Percentiles rank a stretch among this genome's conserved stretches.
These are phyloP conservation scores for Oncorhynchus tshawytscha DNA, from an alignment of 2,113 vertebrate genomes.

Conservation along the genomic window DNA sequence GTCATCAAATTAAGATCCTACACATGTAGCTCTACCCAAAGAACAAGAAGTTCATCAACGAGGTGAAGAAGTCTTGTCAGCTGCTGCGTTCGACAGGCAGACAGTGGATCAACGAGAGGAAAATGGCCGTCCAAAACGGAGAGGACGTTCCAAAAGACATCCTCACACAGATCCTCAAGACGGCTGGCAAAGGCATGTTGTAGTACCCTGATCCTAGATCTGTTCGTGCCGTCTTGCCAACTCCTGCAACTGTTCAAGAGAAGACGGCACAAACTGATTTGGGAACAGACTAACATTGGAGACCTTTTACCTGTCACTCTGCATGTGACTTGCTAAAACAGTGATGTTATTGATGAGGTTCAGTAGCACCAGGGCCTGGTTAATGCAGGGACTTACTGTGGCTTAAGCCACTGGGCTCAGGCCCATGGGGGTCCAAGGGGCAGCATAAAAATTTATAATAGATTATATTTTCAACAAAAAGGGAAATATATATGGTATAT, in stretches of 20 bases:
- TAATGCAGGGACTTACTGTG: too few species aligned
- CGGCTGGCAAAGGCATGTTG: conserved; percentile 58
- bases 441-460: too few species aligned
- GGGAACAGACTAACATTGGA: background rate
- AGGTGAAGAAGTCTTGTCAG: conserved; percentile 72
- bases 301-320: background rate
- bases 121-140: conserved; percentile 70
- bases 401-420: too few species aligned
- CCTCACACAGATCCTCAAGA: conserved; percentile 86
- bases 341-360: background rate
- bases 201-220: background rate
- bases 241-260: too few species aligned
- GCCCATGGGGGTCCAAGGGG: too few species aligned
- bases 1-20: too few species aligned
- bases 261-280: too few species aligned
- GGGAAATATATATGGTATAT: too few species aligned
- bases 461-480: too few species aligned
- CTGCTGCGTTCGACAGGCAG: conserved; percentile 81
- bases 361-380: too few species aligned
- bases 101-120: conserved; percentile 79
- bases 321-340: too few species aligned
- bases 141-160: conserved; percentile 82
- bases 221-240: too few species aligned
- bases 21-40: conserved; percentile 69
- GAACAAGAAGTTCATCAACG: conserved; percentile 70